Percentiles rank a stretch among this genome's conserved stretches.
Conservation (phyloP, 2,797 vertebrate genomes). For the Girardinus metallicus region DNA sequence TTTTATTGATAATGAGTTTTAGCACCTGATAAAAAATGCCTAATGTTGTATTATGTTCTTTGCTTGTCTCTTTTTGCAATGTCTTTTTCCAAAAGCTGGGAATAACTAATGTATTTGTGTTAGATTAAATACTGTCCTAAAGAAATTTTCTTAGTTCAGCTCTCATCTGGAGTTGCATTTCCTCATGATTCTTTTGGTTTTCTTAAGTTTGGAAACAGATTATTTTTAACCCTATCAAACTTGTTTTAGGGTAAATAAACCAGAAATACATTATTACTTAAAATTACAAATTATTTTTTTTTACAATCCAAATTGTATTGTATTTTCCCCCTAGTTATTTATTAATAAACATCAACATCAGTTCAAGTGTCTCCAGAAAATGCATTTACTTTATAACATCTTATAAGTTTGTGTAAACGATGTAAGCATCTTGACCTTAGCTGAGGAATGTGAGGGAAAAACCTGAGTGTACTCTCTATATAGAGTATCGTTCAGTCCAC, state of each 20-base stretch:
- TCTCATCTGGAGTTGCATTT: neutral
- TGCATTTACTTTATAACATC: neutral
- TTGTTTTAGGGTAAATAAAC: neutral
- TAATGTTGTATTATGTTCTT: too few species aligned
- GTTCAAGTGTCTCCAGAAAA: neutral
- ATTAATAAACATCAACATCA: neutral
- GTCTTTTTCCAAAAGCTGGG: too few species aligned
- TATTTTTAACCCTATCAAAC: neutral
- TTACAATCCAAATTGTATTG: neutral
- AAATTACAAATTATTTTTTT: neutral
- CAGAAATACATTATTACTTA: neutral
- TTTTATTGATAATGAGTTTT: neutral
- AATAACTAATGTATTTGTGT: neutral
- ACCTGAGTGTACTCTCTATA: neutral
- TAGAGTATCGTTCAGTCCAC: conserved; percentile 25
- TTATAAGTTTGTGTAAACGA: neutral
- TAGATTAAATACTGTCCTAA: neutral
- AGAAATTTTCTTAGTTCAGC: neutral
- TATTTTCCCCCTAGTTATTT: neutral
- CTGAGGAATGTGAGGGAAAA: neutral
- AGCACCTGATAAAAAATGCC: neutral
- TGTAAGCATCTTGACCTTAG: neutral
- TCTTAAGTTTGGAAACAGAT: neutral
- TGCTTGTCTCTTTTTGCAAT: neutral
- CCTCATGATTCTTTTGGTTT: neutral